phyloP scores from a whole-genome alignment of 1,140 invertebrate genomes.

The Aphelinus atriplicis region DNA sequence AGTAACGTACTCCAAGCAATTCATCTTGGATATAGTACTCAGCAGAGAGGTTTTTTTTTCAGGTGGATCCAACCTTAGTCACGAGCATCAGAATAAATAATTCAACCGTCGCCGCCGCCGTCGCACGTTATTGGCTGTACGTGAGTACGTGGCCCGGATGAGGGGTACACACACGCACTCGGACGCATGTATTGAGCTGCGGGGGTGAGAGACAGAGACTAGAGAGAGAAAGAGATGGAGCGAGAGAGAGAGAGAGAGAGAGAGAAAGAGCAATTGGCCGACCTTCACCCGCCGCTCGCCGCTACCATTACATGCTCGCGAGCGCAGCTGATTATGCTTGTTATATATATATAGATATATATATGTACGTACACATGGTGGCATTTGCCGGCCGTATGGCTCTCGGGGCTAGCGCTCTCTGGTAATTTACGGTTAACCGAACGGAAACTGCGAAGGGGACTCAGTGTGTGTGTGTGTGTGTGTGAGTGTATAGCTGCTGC shows the following conservation, averaged over 20 bases:
- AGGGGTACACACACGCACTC: too few species aligned
- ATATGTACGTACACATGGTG: too few species aligned
- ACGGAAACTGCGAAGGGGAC: conserved; percentile 48
- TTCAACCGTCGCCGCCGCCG: too few species aligned
- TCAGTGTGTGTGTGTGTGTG: background rate
- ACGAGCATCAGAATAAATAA: too few species aligned
- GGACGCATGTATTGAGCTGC: background rate
- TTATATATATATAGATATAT: conserved; percentile 38
- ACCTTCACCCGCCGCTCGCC: conserved; percentile 48
- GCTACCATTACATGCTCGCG: conserved; percentile 30
- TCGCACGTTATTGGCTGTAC: too few species aligned
- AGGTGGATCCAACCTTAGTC: too few species aligned
- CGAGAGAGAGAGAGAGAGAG: background rate
- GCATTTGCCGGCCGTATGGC: too few species aligned
- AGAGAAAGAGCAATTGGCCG: conserved; percentile 43
- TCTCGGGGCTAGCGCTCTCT: background rate
- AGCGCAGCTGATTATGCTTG: conserved; percentile 47
- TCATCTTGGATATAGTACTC: too few species aligned
- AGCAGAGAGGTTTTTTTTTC: too few species aligned
- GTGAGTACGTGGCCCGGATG: too few species aligned
- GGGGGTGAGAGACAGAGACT: conserved; percentile 1
- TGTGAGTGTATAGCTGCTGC: background rate
- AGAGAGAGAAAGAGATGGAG: background rate
- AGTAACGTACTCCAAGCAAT: too few species aligned
- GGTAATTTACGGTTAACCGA: conserved; percentile 53